Evolutionary conservation across 2,888 invertebrate genomes (phyloP).

Genomic region (Cryptosula pallasiana): DNA sequence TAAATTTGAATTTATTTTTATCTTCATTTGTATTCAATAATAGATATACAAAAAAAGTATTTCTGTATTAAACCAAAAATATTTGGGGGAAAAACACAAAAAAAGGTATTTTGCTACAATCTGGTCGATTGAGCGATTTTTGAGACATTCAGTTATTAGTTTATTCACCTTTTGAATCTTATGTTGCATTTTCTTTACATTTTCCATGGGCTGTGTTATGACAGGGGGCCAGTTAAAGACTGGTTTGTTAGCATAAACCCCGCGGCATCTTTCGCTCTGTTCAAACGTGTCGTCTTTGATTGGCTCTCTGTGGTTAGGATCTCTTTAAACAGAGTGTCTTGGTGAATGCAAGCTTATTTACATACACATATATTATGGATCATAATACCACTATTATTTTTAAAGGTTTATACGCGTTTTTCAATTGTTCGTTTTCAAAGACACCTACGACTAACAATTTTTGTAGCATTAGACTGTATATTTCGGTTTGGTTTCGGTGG

Average conservation of each 20-base stretch:
- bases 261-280: no score
- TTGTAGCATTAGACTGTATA: background rate
- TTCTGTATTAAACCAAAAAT: background rate
- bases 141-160: slow-evolving; percentile 12
- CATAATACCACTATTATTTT: background rate
- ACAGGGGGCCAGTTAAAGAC: background rate
- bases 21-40: background rate
- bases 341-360: background rate
- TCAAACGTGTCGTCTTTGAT: background rate
- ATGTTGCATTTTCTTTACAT: slow-evolving; percentile 18
- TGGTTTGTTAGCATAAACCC: no score
- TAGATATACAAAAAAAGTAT: background rate
- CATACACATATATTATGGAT: background rate
- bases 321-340: background rate
- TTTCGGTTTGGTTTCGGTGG: background rate
- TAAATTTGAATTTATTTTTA: slow-evolving; percentile 7
- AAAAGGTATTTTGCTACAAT: background rate
- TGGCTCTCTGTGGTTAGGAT: background rate
- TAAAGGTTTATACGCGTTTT: background rate
- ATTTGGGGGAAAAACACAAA: slow-evolving; percentile 9
- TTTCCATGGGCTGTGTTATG: no score
- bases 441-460: background rate
- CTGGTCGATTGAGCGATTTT: background rate
- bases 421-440: background rate
- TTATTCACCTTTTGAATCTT: slow-evolving; percentile 7